Conservation (phyloP, 2,888 invertebrate species). For the Hemithea aestivaria region DNA sequence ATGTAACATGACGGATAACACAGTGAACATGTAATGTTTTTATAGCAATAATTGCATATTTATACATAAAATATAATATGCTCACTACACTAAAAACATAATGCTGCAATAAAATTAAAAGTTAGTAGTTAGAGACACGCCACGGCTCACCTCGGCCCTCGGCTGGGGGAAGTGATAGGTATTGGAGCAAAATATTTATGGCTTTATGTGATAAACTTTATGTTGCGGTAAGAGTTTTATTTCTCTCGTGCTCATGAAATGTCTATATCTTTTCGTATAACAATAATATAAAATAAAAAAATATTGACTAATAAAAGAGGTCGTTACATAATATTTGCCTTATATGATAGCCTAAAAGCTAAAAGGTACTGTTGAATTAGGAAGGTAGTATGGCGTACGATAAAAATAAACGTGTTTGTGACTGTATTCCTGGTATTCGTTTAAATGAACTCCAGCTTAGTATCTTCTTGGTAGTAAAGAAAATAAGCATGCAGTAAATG, state of each 20-base stretch:
- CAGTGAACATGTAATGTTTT: conserved; percentile 11
- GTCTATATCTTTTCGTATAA: conserved; percentile 46
- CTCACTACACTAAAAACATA: conserved; percentile 22
- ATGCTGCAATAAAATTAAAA: conserved; percentile 37
- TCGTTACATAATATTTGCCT: conserved; percentile 18
- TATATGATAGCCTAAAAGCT: conserved; percentile 6
- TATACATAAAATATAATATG: conserved; percentile 15
- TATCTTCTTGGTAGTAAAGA: too few relatives aligned
- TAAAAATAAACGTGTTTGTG: too few relatives aligned
- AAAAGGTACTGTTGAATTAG: conserved; percentile 9
- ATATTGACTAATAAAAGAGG: conserved; percentile 44
- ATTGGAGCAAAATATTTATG: conserved; percentile 69
- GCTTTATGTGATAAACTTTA: conserved; percentile 69
- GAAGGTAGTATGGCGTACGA: conserved; percentile 3
- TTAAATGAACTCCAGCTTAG: too few relatives aligned
- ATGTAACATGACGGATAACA: conserved; percentile 3
- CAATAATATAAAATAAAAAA: conserved; percentile 35
- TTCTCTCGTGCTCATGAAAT: conserved; percentile 55
- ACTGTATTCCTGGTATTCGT: too few relatives aligned
- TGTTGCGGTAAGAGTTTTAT: conserved; percentile 71
- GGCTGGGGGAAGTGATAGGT: conserved; percentile 48
- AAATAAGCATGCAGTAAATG: too few relatives aligned
- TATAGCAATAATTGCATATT: conserved; percentile 9
- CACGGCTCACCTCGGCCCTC: conserved; percentile 38
- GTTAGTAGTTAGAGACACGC: conserved; percentile 38